phyloP scores from a whole-genome alignment of 2,888 invertebrate genomes.

The Chymomyza fuscimana region DNA sequence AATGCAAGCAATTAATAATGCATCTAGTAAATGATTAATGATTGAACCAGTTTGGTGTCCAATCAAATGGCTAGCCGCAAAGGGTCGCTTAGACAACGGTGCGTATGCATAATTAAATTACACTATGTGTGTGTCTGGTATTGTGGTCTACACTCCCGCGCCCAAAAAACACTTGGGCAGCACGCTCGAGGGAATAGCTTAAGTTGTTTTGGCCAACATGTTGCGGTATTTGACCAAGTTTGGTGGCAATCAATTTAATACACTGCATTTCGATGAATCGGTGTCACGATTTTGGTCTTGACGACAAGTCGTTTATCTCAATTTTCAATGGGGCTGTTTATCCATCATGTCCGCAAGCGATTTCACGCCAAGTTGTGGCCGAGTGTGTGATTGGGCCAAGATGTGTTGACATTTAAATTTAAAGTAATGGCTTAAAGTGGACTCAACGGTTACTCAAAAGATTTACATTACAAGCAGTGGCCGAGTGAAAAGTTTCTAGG shows the following conservation, averaged over 20 bases:
- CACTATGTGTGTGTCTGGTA: conserved; percentile 12
- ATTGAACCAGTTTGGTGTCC: conserved; percentile 27
- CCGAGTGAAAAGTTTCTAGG: too few species aligned
- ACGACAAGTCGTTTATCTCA: conserved; percentile 14
- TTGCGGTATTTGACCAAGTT: background rate
- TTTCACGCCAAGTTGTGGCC: background rate
- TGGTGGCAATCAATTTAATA: conserved; percentile 5
- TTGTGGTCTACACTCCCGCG: too few species aligned
- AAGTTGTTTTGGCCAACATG: background rate
- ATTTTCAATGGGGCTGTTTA: conserved; percentile 9
- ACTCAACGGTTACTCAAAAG: background rate
- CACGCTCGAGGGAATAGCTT: background rate
- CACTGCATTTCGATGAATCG: background rate
- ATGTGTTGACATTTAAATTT: conserved; percentile 3
- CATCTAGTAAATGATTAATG: conserved; percentile 54
- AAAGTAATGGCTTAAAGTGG: background rate
- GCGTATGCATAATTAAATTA: conserved; percentile 53
- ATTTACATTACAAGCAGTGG: background rate
- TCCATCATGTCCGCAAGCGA: background rate
- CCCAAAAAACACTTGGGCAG: too few species aligned
- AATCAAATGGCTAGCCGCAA: conserved; percentile 25
- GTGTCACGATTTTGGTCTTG: conserved; percentile 5
- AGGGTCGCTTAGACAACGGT: conserved; percentile 36
- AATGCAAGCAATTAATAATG: conserved; percentile 53
- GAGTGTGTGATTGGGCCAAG: conserved; percentile 9